Evolutionary conservation across 2,113 vertebrate genomes (phyloP), one percentile per base, ranked within the genome.

Genomic region (Periophthalmus modestus): DNA sequence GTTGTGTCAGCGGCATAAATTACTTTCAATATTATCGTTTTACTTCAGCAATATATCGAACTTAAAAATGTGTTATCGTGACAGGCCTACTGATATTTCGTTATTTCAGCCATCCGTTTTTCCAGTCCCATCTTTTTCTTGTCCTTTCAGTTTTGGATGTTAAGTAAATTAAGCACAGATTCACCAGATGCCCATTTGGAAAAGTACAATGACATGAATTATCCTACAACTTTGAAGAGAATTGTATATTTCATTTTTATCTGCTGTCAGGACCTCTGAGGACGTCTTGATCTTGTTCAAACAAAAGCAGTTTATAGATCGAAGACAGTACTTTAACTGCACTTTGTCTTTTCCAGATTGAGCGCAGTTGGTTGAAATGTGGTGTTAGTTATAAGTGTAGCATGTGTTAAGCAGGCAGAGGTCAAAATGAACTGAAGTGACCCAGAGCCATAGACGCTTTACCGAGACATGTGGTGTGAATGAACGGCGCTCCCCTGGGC

Each of bases 381-480:
- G 2, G 14, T 34, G 19, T 5, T 12, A 28, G 34, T 52, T 52
- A 52, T 3, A 18, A 52, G 4, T 52, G 50, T 52, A 14, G 5
- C 65, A 73, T 48, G 58, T 78, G 76, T 57, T 36, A 48, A 63
- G 36, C 66, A 63, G 57, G 21, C n/a, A 2, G 21, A 59, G 46
- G 69, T 59, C 50, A 48, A 24, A 10, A 5, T 57, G 24, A 18
- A 43, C 33, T 19, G 57, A 54, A 33, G 46, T 68, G 28, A 58
- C 54, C 73, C 62, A 24, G 62, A 69, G 55, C 59, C 73, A 11
- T 39, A 58, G 14, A 34, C 39, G n/a, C 74, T 24, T 47, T 39
- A 66, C 14, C 12, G 15, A 33, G 33, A 62, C 59, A 62, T 65
- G 33, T 65, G 62, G 34, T 65, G 62, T 21, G 34, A 39, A 43